Evolutionary conservation across 2,797 vertebrate species (phyloP).

Genomic region (Heliangelus exortis): DNA sequence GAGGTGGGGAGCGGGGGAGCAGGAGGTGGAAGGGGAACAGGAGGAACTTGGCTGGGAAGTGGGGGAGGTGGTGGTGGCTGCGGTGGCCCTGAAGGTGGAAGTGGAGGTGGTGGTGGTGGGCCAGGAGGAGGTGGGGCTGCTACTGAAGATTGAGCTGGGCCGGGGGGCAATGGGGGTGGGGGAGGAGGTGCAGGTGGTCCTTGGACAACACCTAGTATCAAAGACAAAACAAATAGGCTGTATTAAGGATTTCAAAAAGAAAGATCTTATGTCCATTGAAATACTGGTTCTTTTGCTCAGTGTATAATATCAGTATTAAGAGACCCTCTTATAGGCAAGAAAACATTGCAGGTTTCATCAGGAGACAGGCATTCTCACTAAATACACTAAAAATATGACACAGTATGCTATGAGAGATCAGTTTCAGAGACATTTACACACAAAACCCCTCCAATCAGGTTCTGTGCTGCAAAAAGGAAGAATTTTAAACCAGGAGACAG

Average conservation of each 20-base stretch:
- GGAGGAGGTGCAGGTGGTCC: slow-evolving; percentile 88
- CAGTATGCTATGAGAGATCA: background rate
- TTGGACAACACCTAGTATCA: slow-evolving; percentile 81
- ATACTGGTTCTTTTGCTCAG: slow-evolving; percentile 1
- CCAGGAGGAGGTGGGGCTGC: slow-evolving; percentile 77
- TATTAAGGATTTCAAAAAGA: slow-evolving; percentile 4
- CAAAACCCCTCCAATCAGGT: background rate
- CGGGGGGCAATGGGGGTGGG: slow-evolving; percentile 87
- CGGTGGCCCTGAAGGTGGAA: slow-evolving; percentile 80
- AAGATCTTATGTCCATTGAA: background rate
- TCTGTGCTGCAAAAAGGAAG: slow-evolving; percentile 24
- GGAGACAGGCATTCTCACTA: background rate
- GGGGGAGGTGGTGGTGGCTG: slow-evolving; percentile 83
- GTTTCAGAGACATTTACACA: background rate
- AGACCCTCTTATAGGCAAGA: background rate
- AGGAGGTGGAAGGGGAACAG: slow-evolving; percentile 81
- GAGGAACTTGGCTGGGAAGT: slow-evolving; percentile 79
- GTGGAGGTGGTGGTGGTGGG: slow-evolving; percentile 88
- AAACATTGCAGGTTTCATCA: background rate
- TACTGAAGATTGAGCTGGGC: slow-evolving; percentile 79
- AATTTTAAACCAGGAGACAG: background rate
- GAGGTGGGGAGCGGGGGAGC: slow-evolving; percentile 90
- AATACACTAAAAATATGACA: background rate
- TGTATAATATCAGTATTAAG: background rate
- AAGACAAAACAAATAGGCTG: slow-evolving; percentile 18